Conservation (phyloP, 2,113 vertebrate species). For the Sapayoa aenigma region DNA sequence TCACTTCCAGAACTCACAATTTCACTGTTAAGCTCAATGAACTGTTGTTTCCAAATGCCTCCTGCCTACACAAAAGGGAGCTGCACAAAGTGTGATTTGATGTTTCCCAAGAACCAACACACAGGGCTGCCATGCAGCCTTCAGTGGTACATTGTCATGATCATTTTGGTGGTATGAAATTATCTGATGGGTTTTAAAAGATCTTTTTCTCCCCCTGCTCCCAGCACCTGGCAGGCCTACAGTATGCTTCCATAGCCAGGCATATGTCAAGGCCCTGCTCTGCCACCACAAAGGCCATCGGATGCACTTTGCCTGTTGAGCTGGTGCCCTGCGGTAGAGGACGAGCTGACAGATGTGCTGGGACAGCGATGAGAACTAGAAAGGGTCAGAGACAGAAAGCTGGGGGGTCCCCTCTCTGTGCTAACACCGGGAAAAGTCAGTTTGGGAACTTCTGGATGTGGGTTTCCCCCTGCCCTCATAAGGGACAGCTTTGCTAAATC, state of each 20-base stretch:
- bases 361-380: neutral
- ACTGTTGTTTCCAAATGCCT: neutral
- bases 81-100: neutral
- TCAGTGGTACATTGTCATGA: neutral
- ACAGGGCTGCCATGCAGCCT: neutral
- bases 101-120: neutral
- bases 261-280: neutral
- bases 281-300: neutral
- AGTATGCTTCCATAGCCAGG: neutral
- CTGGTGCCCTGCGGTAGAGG: neutral
- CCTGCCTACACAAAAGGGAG: neutral
- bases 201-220: neutral
- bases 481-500: neutral
- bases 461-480: neutral
- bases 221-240: neutral
- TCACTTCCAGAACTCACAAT: neutral
- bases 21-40: neutral
- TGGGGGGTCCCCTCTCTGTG: neutral
- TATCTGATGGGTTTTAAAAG: neutral
- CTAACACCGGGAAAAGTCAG: neutral
- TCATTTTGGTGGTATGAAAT: neutral
- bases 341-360: neutral
- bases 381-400: neutral
- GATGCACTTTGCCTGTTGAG: neutral
- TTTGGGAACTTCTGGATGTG: neutral